Conservation (phyloP, 2,113 vertebrate species). For the Cranoglanis bouderius region DNA sequence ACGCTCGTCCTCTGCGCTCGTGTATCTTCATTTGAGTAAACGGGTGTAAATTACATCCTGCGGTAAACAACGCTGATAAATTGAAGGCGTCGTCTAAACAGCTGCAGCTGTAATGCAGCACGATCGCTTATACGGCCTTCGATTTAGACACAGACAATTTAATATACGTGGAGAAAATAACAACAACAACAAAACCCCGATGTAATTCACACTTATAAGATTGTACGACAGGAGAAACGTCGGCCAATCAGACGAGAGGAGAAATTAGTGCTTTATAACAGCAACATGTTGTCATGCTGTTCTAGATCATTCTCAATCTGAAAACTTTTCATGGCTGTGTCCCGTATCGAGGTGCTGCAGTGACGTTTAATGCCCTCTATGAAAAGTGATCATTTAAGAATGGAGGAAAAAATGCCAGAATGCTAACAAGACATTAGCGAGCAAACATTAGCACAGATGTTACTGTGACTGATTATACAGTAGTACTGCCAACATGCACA, state of each 20-base stretch:
- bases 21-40: slow-evolving; percentile 65
- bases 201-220: slow-evolving; percentile 62
- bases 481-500: background rate
- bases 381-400: background rate
- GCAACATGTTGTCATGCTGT: background rate
- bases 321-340: background rate
- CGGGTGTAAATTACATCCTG: slow-evolving; percentile 58
- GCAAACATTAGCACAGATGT: background rate
- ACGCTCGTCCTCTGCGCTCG: slow-evolving; percentile 28
- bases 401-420: background rate
- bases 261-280: background rate
- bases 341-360: background rate
- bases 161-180: slow-evolving; percentile 55
- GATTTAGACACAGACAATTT: slow-evolving; percentile 64
- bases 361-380: background rate
- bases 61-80: slow-evolving; percentile 65
- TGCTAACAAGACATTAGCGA: slow-evolving; percentile 12
- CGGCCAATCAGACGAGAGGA: slow-evolving; percentile 22
- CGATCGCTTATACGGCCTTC: slow-evolving; percentile 50
- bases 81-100: slow-evolving; percentile 61
- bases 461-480: background rate
- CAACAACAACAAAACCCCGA: background rate
- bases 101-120: slow-evolving; percentile 54
- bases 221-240: slow-evolving; percentile 47
- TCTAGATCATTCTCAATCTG: background rate